phyloP scores from a whole-genome alignment of 2,888 invertebrate species.

The Stegophylla sp. region DNA sequence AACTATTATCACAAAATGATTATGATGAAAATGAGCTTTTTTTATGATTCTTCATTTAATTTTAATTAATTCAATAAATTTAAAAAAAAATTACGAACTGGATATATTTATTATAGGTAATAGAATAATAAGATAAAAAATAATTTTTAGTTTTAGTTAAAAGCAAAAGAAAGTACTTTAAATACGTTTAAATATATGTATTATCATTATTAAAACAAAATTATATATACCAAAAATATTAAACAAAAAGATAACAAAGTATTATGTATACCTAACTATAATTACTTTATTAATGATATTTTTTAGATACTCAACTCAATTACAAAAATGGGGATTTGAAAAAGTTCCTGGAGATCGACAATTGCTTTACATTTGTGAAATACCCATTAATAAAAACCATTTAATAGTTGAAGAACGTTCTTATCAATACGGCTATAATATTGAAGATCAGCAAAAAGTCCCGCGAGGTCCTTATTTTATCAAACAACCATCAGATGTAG shows the following conservation, averaged over 20 bases:
- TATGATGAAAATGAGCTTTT: not conserved
- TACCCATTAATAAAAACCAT: slow-evolving; percentile 76
- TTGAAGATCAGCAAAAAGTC: slow-evolving; percentile 79
- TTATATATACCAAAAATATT: too few relatives aligned
- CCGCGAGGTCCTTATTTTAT: slow-evolving; percentile 89
- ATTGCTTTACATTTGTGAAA: slow-evolving; percentile 87
- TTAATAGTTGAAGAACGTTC: slow-evolving; percentile 77
- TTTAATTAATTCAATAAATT: too few relatives aligned
- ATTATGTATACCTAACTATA: not conserved
- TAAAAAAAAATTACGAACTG: not conserved
- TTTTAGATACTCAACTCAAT: slow-evolving; percentile 46
- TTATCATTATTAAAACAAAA: too few relatives aligned
- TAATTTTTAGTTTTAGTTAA: too few relatives aligned
- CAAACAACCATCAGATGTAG: slow-evolving; percentile 81
- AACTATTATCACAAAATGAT: too few relatives aligned
- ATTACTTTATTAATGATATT: slow-evolving; percentile 1
- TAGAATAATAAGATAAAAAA: too few relatives aligned
- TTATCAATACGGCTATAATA: slow-evolving; percentile 84
- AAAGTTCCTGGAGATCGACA: slow-evolving; percentile 80
- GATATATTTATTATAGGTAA: too few relatives aligned
- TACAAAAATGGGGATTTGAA: slow-evolving; percentile 80
- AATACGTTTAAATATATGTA: too few relatives aligned
- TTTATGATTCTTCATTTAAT: not conserved
- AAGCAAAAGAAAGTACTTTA: too few relatives aligned
- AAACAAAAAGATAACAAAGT: too few relatives aligned